phyloP scores from a whole-genome alignment of 2,797 vertebrate species.

The Holocentrus rufus region DNA sequence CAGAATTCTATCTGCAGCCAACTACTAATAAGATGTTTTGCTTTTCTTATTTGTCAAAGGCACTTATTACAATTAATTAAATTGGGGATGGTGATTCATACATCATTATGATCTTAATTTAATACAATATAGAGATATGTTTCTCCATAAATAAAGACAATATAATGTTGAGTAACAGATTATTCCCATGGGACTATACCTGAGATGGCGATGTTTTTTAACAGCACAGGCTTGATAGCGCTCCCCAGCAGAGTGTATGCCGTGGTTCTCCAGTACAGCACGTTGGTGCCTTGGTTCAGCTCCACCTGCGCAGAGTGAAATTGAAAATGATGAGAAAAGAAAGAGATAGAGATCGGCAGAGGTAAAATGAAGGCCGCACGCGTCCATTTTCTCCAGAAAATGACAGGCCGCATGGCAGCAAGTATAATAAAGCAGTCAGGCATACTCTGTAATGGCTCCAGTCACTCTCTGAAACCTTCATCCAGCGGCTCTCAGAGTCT shows the following conservation, averaged over 20 bases:
- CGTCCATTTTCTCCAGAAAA: neutral
- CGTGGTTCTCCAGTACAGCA: conserved; percentile 92
- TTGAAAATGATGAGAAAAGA: neutral
- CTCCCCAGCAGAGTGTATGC: conserved; percentile 82
- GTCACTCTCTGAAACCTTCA: conserved; percentile 87
- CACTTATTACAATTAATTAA: too few species aligned
- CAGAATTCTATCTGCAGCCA: neutral
- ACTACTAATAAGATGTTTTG: too few species aligned
- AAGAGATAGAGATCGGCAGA: neutral
- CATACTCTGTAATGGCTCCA: conserved; percentile 89
- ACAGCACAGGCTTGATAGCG: conserved; percentile 87
- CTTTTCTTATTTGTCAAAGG: too few species aligned
- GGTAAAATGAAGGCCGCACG: too few species aligned
- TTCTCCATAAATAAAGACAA: too few species aligned
- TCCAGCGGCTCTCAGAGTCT: conserved; percentile 86
- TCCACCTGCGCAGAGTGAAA: conserved; percentile 78
- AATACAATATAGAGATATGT: too few species aligned
- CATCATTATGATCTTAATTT: too few species aligned
- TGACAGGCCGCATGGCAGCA: neutral
- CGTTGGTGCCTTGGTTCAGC: conserved; percentile 90
- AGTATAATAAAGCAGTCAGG: conserved; percentile 17
- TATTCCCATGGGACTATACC: conserved; percentile 73
- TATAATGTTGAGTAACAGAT: too few species aligned
- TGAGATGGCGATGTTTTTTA: conserved; percentile 91
- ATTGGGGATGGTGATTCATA: too few species aligned